Base-by-base conservation (phyloP, 2,113 vertebrate species). In the Climacteris rufus region DNA sequence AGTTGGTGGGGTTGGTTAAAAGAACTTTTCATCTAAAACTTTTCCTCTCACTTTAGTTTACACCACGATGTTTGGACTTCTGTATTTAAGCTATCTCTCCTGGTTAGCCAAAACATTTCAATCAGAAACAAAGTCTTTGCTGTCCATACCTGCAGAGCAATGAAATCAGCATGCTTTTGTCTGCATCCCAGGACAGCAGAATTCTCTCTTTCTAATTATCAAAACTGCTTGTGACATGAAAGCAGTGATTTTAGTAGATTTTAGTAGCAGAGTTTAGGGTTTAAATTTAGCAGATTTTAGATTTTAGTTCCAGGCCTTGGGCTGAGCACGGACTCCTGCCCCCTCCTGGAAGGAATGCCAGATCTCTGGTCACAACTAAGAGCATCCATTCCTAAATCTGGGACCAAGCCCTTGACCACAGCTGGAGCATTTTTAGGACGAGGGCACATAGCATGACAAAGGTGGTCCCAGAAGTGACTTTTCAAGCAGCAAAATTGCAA, bases 341-440 rank as follows among this genome's bases (percentile, higher is more conserved):
- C 85, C 92, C 92, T 88, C 16, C 72, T 75, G 90, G 83, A 90
- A 75, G 61, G 85, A 95, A 90, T 92, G 47, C 23, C 50, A 77
- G 31, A 22, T 39, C 39, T 49, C 66, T 80, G 28, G n/a, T 57
- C 50, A 61, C 5, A 0, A 35, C 35, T 47, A 27, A 33, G 15
- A 90, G 39, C 59, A 77, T 77, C 59, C 21, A 5, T 80, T 86
- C 45, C 25, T 61, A 31, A 64, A 19, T 21, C 50, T 47, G 30
- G 7, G 11, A 40, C 35, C 27, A 52, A 86, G n/a, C 10, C 16
- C 27, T 74, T 3, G 7, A 74, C 27, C 8, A 2, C 13, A 37
- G 21, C 18, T 50, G 18, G 25, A 88, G 23, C 31, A 24, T 70
- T 83, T 74, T 72, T 52, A 57, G n/a, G 50, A 76, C 37, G 35